phyloP scores from a whole-genome alignment of 2,888 invertebrate genomes.

The Aleiodes leptofemur region DNA sequence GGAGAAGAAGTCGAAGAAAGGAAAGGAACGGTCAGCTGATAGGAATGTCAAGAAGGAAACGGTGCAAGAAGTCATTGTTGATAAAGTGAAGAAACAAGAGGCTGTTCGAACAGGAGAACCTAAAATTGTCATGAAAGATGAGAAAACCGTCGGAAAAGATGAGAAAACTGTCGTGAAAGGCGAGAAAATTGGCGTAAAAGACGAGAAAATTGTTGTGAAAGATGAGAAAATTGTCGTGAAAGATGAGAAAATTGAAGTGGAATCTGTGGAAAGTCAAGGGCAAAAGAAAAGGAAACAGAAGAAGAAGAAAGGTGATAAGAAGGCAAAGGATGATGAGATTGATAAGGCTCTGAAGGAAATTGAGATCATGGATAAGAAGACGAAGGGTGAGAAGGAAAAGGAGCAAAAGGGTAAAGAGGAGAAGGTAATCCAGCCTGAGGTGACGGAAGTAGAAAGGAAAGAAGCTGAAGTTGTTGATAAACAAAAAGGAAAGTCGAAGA shows the following conservation, averaged over 20 bases:
- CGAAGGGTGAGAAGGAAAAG: slow-evolving; percentile 64
- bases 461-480: slow-evolving; percentile 31
- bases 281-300: slow-evolving; percentile 68
- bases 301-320: slow-evolving; percentile 65
- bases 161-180: slow-evolving; percentile 37
- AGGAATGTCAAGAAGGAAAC: slow-evolving; percentile 45
- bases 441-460: slow-evolving; percentile 33
- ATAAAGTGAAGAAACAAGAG: slow-evolving; percentile 32
- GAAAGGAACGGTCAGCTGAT: slow-evolving; percentile 40
- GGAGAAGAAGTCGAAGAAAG: slow-evolving; percentile 55
- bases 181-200: background rate
- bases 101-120: too few relatives aligned
- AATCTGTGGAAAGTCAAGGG: slow-evolving; percentile 53
- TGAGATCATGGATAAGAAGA: slow-evolving; percentile 70
- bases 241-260: slow-evolving; percentile 24
- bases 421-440: slow-evolving; percentile 10
- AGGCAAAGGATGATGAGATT: slow-evolving; percentile 73
- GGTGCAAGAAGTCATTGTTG: slow-evolving; percentile 32
- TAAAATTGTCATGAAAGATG: background rate
- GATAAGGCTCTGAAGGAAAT: slow-evolving; percentile 76
- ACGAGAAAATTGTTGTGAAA: background rate
- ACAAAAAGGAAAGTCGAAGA: slow-evolving; percentile 40
- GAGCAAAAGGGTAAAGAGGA: slow-evolving; percentile 54
- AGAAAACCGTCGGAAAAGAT: background rate
- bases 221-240: background rate